Evolutionary conservation across 1,140 invertebrate genomes (phyloP).

Genomic region (Oedothorax gibbosus): DNA sequence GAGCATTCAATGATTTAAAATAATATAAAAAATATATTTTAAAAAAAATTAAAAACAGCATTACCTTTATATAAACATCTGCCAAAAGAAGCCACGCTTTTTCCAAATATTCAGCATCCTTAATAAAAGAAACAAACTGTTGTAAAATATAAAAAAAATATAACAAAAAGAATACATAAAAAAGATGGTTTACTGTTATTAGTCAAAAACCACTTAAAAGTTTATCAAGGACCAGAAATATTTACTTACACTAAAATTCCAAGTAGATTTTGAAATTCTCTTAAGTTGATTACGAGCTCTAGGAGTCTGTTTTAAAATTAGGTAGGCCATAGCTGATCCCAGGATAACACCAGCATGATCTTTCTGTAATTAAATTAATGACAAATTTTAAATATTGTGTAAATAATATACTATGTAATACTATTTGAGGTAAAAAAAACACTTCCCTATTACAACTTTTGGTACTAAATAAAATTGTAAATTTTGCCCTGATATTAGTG

Average conservation of each 20-base stretch:
- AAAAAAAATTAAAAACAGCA: conserved; percentile 20
- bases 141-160: background rate
- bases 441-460: too few relatives aligned
- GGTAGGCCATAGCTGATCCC: conserved; percentile 85
- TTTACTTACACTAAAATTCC: conserved; percentile 81
- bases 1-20: background rate
- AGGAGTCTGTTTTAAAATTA: conserved; percentile 88
- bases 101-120: conserved; percentile 94
- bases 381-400: conserved; percentile 30
- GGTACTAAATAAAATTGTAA: too few relatives aligned
- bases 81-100: conserved; percentile 92
- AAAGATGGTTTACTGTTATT: too few relatives aligned
- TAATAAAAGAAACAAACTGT: conserved; percentile 8
- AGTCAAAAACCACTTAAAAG: background rate
- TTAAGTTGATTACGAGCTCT: conserved; percentile 93
- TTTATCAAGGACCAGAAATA: background rate
- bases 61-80: conserved; percentile 85
- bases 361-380: conserved; percentile 65
- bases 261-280: conserved; percentile 84
- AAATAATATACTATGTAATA: too few relatives aligned
- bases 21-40: background rate
- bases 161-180: background rate
- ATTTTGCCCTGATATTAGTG: too few relatives aligned
- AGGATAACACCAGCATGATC: conserved; percentile 90
- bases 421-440: too few relatives aligned